Percentiles rank a stretch among this genome's conserved stretches.
Conservation (phyloP, 2,113 vertebrate genomes). For the Aramus guarauna region DNA sequence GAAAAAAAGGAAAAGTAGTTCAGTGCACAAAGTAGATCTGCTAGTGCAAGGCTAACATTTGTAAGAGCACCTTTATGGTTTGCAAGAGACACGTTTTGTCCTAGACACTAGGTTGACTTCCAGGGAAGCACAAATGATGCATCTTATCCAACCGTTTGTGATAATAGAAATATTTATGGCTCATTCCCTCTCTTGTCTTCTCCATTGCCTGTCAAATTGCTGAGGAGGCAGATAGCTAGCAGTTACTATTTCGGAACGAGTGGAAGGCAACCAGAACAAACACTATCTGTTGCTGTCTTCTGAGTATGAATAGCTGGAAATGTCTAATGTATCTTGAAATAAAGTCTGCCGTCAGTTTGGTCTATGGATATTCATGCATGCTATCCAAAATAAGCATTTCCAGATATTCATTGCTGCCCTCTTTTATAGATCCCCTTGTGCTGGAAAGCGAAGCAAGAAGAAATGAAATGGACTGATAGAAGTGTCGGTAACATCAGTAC, state of each 20-base stretch:
- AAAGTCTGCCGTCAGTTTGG: constrained; percentile 27
- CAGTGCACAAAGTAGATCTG: background rate
- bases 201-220: background rate
- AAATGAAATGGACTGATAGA: background rate
- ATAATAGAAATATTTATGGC: background rate
- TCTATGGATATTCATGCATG: constrained; percentile 7
- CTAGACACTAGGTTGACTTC: background rate
- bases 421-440: background rate
- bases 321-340: background rate
- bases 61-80: background rate
- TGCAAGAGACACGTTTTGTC: background rate
- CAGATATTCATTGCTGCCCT: background rate
- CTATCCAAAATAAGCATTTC: constrained; percentile 46
- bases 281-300: background rate
- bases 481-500: background rate
- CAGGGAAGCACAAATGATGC: background rate
- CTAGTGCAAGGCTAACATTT: background rate
- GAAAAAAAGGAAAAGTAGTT: background rate
- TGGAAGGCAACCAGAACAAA: constrained; percentile 20
- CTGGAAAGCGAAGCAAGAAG: background rate
- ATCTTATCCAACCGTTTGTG: background rate
- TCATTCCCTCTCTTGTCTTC: background rate
- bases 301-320: constrained; percentile 4
- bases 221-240: background rate
- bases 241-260: background rate